Evolutionary conservation across 2,888 invertebrate genomes (phyloP).

Genomic region (Antheraea yamamai): DNA sequence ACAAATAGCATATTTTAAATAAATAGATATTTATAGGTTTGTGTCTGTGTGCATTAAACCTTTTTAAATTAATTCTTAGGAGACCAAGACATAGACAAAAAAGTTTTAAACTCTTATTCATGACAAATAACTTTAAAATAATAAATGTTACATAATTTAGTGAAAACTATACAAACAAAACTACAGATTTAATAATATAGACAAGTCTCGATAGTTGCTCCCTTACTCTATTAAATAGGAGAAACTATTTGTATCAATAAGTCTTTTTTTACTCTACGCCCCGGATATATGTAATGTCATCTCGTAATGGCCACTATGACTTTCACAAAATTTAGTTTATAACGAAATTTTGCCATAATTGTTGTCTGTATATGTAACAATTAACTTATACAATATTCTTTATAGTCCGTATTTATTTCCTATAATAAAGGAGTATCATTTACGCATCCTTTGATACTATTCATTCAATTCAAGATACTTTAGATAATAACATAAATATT

Average conservation of each 20-base stretch:
- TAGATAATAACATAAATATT: no score
- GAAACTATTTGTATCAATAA: slow-evolving; percentile 76
- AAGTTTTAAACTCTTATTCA: no score
- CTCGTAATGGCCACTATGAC: slow-evolving; percentile 22
- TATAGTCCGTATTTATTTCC: not conserved
- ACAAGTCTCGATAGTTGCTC: not conserved
- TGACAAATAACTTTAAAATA: no score
- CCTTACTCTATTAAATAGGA: slow-evolving; percentile 50
- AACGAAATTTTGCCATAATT: not conserved
- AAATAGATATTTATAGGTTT: no score
- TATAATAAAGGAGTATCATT: not conserved
- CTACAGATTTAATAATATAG: not conserved
- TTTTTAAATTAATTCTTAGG: no score
- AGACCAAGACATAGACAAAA: no score
- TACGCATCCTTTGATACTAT: not conserved
- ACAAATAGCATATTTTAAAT: no score
- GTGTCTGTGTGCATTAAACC: no score
- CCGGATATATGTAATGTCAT: slow-evolving; percentile 59
- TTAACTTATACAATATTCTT: not conserved
- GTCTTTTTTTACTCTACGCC: slow-evolving; percentile 57
- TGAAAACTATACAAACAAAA: no score
- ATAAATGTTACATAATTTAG: no score
- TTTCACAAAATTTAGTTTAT: not conserved
- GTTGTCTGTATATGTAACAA: not conserved
- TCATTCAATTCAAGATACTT: no score